phyloP scores from a whole-genome alignment of 1,140 invertebrate genomes.

The Brachionus calyciflorus region DNA sequence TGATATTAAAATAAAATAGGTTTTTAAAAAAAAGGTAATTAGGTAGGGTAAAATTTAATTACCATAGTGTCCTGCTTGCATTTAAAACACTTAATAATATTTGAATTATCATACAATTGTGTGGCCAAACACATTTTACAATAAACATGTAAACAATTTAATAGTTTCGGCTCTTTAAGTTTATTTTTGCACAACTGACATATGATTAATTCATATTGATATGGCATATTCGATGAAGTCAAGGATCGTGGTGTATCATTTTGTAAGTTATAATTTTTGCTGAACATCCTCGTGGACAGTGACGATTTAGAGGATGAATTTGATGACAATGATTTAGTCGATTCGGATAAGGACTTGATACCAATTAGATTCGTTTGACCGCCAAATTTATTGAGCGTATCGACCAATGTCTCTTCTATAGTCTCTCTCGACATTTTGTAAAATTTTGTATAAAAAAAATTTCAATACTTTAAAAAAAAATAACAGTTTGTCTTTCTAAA shows the following conservation, averaged over 20 bases:
- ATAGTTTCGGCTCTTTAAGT: slow-evolving; percentile 73
- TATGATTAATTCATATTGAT: slow-evolving; percentile 50
- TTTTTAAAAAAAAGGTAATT: no score
- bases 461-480: background rate
- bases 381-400: slow-evolving; percentile 4
- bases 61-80: slow-evolving; percentile 78
- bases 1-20: no score
- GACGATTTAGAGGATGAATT: background rate
- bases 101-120: slow-evolving; percentile 42
- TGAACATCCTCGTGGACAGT: background rate
- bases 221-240: background rate
- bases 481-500: slow-evolving; percentile 13
- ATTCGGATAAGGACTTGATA: slow-evolving; percentile 13
- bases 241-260: background rate
- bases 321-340: slow-evolving; percentile 34
- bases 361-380: slow-evolving; percentile 9
- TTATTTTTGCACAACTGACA: slow-evolving; percentile 66
- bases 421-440: slow-evolving; percentile 19
- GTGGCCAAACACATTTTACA: slow-evolving; percentile 74
- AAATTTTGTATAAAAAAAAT: background rate
- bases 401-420: slow-evolving; percentile 9
- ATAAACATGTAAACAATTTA: slow-evolving; percentile 86
- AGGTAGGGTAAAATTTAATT: no score
- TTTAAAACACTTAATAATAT: slow-evolving; percentile 66
- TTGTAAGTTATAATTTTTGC: background rate